Conservation (phyloP, 2,797 vertebrate genomes). For the Cynodonichthys magdalenae region DNA sequence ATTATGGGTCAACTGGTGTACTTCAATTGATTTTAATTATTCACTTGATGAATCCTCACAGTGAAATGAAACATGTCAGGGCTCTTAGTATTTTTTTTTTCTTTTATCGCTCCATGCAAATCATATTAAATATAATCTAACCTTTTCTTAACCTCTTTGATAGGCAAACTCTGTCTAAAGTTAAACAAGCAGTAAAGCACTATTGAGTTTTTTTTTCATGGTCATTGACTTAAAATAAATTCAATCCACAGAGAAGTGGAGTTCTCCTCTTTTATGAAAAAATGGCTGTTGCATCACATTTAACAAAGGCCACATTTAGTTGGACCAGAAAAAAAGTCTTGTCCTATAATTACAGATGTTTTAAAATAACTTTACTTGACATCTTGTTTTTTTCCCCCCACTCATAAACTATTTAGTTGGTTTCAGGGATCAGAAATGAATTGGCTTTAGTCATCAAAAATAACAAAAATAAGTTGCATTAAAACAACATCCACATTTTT, state of each 20-base stretch:
- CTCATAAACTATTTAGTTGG: too few species aligned
- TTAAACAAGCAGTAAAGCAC: neutral
- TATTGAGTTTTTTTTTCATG: neutral
- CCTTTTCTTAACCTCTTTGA: neutral
- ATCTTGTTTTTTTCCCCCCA: too few species aligned
- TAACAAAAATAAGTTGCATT: too few species aligned
- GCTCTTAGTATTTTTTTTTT: too few species aligned
- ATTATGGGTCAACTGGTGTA: neutral
- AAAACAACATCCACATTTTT: too few species aligned
- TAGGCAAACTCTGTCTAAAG: neutral
- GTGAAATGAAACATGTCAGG: neutral
- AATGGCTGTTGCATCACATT: neutral
- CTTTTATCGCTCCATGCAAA: constrained; percentile 2
- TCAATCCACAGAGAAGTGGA: neutral
- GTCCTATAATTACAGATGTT: too few species aligned
- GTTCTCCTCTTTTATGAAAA: neutral
- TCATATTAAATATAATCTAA: neutral
- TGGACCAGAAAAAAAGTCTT: too few species aligned
- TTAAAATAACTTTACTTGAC: too few species aligned
- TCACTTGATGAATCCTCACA: neutral
- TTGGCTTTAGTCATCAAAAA: too few species aligned
- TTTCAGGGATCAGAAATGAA: too few species aligned
- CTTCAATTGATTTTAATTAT: neutral
- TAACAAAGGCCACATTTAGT: neutral
- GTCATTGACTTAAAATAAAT: neutral